These are phyloP conservation scores for Meteorus cinctellus DNA, from an alignment of 2,888 invertebrate genomes.

Conservation along the genomic window DNA sequence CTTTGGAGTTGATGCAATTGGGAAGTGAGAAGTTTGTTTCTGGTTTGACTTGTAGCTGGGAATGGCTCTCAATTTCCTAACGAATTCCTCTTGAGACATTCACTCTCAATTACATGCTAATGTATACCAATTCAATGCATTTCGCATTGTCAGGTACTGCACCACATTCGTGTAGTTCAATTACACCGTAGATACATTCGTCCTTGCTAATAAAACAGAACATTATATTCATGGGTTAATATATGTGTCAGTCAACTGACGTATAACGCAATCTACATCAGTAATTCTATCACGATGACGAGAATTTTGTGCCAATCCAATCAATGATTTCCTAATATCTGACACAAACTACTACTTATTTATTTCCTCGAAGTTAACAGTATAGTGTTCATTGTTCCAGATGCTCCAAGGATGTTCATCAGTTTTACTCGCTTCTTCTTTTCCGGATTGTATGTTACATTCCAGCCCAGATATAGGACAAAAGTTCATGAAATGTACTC, in stretches of 20 bases:
- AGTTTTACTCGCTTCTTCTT: no score
- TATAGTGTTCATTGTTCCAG: no score
- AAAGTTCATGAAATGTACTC: no score
- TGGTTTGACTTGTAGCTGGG: conserved; percentile 48
- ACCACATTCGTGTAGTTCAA: conserved; percentile 27
- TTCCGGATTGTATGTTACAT: no score
- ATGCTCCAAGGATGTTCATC: no score
- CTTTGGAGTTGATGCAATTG: conserved; percentile 52
- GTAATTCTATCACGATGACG: no score
- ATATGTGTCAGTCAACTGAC: background rate
- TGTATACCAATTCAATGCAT: conserved; percentile 12
- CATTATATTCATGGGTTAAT: background rate
- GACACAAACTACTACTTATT: no score
- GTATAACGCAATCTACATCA: background rate
- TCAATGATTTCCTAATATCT: background rate
- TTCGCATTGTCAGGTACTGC: conserved; percentile 32
- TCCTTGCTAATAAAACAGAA: conserved; percentile 57
- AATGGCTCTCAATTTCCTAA: conserved; percentile 46
- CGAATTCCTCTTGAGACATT: conserved; percentile 41
- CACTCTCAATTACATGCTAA: conserved; percentile 36
- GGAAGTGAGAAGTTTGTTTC: conserved; percentile 56
- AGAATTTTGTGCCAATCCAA: background rate
- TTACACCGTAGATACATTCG: conserved; percentile 50
- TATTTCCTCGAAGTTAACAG: no score
- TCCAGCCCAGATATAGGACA: no score